These are phyloP conservation scores for Planiliza haematocheilus DNA, from an alignment of 2,113 vertebrate species.

Conservation along the genomic window DNA sequence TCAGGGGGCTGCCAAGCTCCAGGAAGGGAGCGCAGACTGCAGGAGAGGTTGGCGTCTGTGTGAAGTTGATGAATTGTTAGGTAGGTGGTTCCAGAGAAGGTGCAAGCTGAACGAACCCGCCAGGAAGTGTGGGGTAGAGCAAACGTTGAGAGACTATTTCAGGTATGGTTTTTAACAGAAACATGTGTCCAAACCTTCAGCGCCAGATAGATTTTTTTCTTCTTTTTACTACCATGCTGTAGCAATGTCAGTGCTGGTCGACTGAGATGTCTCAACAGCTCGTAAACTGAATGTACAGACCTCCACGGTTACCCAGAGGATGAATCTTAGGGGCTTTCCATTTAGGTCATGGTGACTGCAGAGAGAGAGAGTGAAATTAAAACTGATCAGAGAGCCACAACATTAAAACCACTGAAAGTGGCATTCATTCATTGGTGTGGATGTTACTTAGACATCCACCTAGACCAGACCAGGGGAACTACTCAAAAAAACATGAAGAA, in stretches of 20 bases:
- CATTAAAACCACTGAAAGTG: too few relatives aligned
- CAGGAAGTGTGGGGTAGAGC: conserved; percentile 45
- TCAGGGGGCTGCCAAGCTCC: conserved; percentile 68
- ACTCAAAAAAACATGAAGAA: too few relatives aligned
- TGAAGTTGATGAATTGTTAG: conserved; percentile 69
- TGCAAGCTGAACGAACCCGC: conserved; percentile 49
- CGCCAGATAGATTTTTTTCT: background rate
- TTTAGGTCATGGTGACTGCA: too few relatives aligned
- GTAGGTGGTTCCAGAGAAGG: conserved; percentile 66
- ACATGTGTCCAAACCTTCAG: conserved; percentile 19
- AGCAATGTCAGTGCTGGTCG: too few relatives aligned
- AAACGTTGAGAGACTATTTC: too few relatives aligned
- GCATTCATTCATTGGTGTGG: too few relatives aligned
- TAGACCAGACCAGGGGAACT: too few relatives aligned
- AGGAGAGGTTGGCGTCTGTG: conserved; percentile 63
- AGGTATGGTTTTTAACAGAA: conserved; percentile 33
- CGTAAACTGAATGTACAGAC: background rate
- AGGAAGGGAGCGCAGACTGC: conserved; percentile 61
- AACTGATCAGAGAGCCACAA: too few relatives aligned
- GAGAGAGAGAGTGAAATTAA: too few relatives aligned
- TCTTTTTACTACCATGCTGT: background rate
- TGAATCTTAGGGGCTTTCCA: too few relatives aligned
- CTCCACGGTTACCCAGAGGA: background rate
- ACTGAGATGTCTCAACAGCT: too few relatives aligned
- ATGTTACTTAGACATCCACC: too few relatives aligned